Conservation (phyloP, 2,113 vertebrate genomes). For the Neopipo cinnamomea region DNA sequence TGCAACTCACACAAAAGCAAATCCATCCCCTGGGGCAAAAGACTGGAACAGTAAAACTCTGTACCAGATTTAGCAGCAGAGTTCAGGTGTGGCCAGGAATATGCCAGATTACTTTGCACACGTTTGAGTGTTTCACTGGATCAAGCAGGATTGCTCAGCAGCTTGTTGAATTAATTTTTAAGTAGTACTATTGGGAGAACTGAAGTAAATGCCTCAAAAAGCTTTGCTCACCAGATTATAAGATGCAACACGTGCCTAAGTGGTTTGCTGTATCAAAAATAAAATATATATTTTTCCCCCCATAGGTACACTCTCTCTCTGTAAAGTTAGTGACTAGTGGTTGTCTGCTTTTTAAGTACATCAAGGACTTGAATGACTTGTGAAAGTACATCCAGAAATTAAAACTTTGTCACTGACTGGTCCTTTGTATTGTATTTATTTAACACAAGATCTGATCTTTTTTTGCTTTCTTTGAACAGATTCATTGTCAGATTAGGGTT, state of each 20-base stretch:
- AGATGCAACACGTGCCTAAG: not conserved
- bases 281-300: not conserved
- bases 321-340: not conserved
- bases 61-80: not conserved
- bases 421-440: not conserved
- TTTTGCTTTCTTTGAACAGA: not conserved
- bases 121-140: not conserved
- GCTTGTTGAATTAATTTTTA: constrained; percentile 19
- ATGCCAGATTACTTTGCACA: not conserved
- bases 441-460: not conserved
- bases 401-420: not conserved
- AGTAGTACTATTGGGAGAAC: not conserved
- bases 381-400: not conserved
- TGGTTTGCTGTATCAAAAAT: not conserved
- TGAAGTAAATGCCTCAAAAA: not conserved
- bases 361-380: not conserved
- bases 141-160: not conserved
- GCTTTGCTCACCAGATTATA: not conserved
- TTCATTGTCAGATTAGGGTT: not conserved
- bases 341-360: not conserved
- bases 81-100: not conserved
- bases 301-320: not conserved
- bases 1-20: not conserved
- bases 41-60: not conserved
- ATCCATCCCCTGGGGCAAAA: not conserved